Conservation (phyloP, 2,888 invertebrate genomes). For the Alcis repandata region DNA sequence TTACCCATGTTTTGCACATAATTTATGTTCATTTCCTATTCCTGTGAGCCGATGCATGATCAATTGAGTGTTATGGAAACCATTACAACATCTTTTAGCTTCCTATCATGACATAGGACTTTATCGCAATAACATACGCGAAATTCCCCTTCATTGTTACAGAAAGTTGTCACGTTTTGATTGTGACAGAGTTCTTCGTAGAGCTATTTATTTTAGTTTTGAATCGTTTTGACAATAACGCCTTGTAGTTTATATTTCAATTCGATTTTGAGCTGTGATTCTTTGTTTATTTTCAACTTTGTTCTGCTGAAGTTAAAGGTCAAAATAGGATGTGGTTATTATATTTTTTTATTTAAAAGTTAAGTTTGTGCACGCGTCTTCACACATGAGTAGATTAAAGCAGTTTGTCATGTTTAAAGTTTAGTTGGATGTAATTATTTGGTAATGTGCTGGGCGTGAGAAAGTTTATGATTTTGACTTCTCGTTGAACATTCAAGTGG, state of each 20-base stretch:
- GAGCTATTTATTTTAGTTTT: constrained; percentile 1
- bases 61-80: constrained; percentile 84
- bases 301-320: not conserved
- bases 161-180: not conserved
- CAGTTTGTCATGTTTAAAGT: constrained; percentile 82
- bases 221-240: constrained; percentile 65
- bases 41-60: constrained; percentile 74
- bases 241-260: constrained; percentile 76
- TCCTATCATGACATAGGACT: constrained; percentile 2
- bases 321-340: constrained; percentile 34
- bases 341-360: constrained; percentile 54
- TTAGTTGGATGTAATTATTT: constrained; percentile 74
- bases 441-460: constrained; percentile 75
- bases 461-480: constrained; percentile 52
- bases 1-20: constrained; percentile 65
- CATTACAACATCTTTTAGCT: constrained; percentile 70
- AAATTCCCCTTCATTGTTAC: not conserved
- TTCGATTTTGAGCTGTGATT: constrained; percentile 62
- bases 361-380: constrained; percentile 71
- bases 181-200: constrained; percentile 12
- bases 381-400: constrained; percentile 78
- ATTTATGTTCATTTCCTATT: constrained; percentile 64
- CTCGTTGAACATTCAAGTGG: not conserved
- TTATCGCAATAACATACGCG: constrained; percentile 4
- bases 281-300: not conserved